A percentile compares a stretch with the other conserved stretches of the same genome.
Evolutionary conservation across 1,140 invertebrate genomes (phyloP).

Genomic region (Scaptomyza hsui): DNA sequence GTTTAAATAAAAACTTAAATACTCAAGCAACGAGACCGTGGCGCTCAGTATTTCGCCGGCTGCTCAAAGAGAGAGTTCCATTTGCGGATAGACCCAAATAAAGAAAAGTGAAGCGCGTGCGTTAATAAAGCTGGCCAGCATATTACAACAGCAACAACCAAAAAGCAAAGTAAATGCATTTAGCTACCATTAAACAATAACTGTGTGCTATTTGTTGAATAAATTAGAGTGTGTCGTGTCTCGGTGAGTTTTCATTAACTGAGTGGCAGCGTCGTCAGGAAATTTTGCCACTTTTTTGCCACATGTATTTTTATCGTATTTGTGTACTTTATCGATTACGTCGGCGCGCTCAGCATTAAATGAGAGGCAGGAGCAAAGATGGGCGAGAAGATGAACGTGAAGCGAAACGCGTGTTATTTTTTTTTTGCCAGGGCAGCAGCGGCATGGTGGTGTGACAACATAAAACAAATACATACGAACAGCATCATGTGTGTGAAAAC

Average conservation of each 20-base stretch:
- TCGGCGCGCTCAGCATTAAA: slow-evolving; percentile 56
- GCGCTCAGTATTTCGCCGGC: slow-evolving; percentile 52
- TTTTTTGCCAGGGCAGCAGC: slow-evolving; percentile 39
- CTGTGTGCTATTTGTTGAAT: slow-evolving; percentile 21
- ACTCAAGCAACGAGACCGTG: slow-evolving; percentile 38
- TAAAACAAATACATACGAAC: slow-evolving; percentile 9
- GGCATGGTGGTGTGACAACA: slow-evolving; percentile 31
- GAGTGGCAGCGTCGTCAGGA: slow-evolving; percentile 20
- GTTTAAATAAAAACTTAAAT: slow-evolving; percentile 49
- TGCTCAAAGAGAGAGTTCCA: slow-evolving; percentile 49
- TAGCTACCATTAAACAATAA: slow-evolving; percentile 23
- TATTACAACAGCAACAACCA: slow-evolving; percentile 20
- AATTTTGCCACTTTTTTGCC: slow-evolving; percentile 24
- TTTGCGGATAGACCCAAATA: slow-evolving; percentile 19
- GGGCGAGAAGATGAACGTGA: slow-evolving; percentile 49
- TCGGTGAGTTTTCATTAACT: slow-evolving; percentile 19
- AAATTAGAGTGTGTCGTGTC: slow-evolving; percentile 28
- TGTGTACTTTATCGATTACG: slow-evolving; percentile 73
- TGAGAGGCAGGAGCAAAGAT: slow-evolving; percentile 42
- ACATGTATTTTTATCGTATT: slow-evolving; percentile 58
- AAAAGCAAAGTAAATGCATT: slow-evolving; percentile 39
- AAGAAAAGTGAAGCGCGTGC: slow-evolving; percentile 36
- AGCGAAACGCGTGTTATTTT: slow-evolving; percentile 60
- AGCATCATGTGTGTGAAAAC: slow-evolving; percentile 37
- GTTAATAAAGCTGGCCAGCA: slow-evolving; percentile 36